Base-by-base conservation (phyloP, 2,113 vertebrate species). In the Castor canadensis region DNA sequence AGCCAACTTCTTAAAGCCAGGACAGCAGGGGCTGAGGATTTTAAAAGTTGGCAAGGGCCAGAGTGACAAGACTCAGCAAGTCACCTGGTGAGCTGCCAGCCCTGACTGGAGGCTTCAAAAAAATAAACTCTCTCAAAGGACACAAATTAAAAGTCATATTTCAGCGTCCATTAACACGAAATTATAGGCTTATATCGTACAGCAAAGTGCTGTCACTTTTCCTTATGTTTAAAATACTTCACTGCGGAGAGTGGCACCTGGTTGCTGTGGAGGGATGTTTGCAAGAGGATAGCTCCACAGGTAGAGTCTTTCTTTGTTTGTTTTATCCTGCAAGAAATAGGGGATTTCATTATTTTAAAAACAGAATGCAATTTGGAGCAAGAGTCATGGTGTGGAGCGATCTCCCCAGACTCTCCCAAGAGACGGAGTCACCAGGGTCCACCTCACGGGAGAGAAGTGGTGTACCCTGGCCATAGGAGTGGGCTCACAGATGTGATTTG, bases 1-100 rank as follows among this genome's bases (percentile, higher is more conserved):
- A 97, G 85, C 88, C 90, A 93, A 92, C 77, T 97, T 85, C 97
- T 97, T 96, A 91, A 97, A 96, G 89, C 79, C 92, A 93, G 64
- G 86, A 83, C 96, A 94, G 89, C 97, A 72, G 87, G 76, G 13
- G 86, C 80, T 72, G 62, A 92, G 94, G 95, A 92, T 97, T 97
- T 97, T 77, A 38, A 73, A 93, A 96, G 94, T 93, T 96, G 96
- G 93, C 38, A 66, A 85, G 79, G 92, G 79, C 95, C 96, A 56
- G 96, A 96, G 76, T 88, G 95, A 95, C 64, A 89, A 94, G 85
- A 88, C 94, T 96, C 88, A 49, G 91, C 97, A 92, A n/a, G 87
- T 91, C 81, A 11, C 95, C 58, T 1, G 95, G 72, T 71, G 40
- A 85, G 92, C 66, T 76, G 88, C 95, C 88, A 97, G 81, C 86